Evolutionary conservation across 1,140 invertebrate species (phyloP), one percentile per base, ranked within the genome.

Genomic region (Patella vulgata): DNA sequence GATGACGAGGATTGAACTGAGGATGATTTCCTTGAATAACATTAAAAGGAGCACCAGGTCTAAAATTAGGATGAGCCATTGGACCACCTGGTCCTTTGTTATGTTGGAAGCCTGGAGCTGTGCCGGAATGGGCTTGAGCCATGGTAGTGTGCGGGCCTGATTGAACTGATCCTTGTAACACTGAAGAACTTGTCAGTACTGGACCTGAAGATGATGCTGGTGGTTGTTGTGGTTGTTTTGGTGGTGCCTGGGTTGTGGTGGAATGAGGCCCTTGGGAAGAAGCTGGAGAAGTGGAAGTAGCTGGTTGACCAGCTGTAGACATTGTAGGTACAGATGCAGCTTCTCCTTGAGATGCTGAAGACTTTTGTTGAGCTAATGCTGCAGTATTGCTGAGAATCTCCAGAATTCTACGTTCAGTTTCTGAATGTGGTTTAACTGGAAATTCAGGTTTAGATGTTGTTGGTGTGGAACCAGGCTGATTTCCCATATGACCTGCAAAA

Each of bases 361-460:
- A 25, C 30, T 70, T 63, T 36, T 63, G 63, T 28, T 28, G 54
- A 21, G 57, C 57, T 30, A 64, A 44, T 6, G 64, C 70, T 21
- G 63, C 64, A 3, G 73, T 70, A 39, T 72, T 75, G 53, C 66
- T 72, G 19, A 78, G 68, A 33, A 78, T 78, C 58, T 78, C 76
- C 52, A 78, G 64, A 30, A 78, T 78, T 25, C 76, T 55, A 53
- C 74, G 62, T 23, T 78, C 76, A 12, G 76, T 78, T 55, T 78
- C 76, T 23, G 76, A 78, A 58, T 78, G 76, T 0, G 75, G 75
- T 47, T 70, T 75, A 43, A 70, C 70, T 33, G 74, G 69, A 17
- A 77, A 63, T 25, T 74, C 73, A 21, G 70, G 63, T 43, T 52
- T 48, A 40, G 50, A 51, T 27, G 47, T 55, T 14, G 27, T 33